Base-by-base conservation (phyloP, 2,888 invertebrate species). In the Heliconius erato region DNA sequence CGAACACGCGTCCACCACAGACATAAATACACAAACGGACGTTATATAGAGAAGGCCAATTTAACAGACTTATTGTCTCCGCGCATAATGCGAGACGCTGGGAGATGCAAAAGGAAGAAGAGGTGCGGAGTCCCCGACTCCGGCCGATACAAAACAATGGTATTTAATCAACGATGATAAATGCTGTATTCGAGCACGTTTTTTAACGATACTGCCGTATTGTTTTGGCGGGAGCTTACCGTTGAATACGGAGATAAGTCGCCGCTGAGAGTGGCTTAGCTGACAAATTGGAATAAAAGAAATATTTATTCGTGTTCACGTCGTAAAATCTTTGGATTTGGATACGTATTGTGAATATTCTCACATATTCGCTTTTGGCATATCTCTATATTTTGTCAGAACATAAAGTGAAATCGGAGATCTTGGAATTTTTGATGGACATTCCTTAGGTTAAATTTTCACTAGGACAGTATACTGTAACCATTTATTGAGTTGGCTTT, bases 161-260 rank as follows among this genome's bases (percentile, higher is more conserved):
- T 95, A 96, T 96, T 96, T 96, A 96, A 96, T 95, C 96, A 95
- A 94, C 93, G 95, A 95, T 96, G 96, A 96, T 95, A 96, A 95
- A 96, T 96, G 96, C 94, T 92, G 95, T 93, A 94, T 95, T 93
- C 95, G 94, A 91, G 91, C 94, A 94, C 95, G 95, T 95, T 96
- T 95, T 96, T 95, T 95, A 95, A 95, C 94, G 93, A 95, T 94
- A 94, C 95, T 92, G 94, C 92, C 89, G 95, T 95, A 96, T 95
- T 96, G 95, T 96, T 95, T 95, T 94, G 94, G 94, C 94, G 94
- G 94, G 95, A 94, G 95, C 95, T 94, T 94, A 94, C 95, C 93
- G 92, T 91, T 92, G 94, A 92, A 94, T 93, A 92, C 92, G 94
- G 92, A 95, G 95, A 95, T 95, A 95, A 94, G 91, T 95, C 94